phyloP scores from a whole-genome alignment of 2,888 invertebrate species.

The Pseudococcus viburni region DNA sequence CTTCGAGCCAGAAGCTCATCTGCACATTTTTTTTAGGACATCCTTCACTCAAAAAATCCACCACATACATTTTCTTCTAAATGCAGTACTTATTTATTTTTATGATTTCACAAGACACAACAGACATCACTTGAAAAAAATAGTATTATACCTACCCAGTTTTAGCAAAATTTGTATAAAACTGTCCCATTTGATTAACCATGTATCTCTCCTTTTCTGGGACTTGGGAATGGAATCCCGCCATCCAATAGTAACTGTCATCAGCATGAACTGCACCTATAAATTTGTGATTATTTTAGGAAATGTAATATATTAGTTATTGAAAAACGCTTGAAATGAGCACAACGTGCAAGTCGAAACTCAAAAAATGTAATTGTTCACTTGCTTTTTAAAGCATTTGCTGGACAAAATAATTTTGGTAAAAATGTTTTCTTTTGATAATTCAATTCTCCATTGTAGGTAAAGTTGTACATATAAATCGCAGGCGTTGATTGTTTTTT shows the following conservation, averaged over 20 bases:
- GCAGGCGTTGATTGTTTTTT: neutral
- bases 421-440: neutral
- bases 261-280: neutral
- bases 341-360: no score
- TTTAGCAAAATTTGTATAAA: neutral
- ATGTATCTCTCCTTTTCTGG: neutral
- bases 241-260: neutral
- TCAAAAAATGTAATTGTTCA: neutral
- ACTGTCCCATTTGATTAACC: neutral
- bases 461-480: neutral
- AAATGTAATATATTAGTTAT: neutral
- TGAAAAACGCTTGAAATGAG: no score
- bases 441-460: neutral
- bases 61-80: no score
- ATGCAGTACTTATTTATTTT: no score
- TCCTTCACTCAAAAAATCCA: no score
- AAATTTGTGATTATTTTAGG: neutral
- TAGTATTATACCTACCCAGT: neutral
- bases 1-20: no score
- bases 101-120: no score
- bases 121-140: no score
- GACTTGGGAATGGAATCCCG: neutral
- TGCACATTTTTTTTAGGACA: no score
- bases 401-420: neutral
- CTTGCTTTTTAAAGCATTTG: neutral